These are phyloP conservation scores for Myiozetetes cayanensis DNA, from an alignment of 2,113 vertebrate species.

Conservation along the genomic window DNA sequence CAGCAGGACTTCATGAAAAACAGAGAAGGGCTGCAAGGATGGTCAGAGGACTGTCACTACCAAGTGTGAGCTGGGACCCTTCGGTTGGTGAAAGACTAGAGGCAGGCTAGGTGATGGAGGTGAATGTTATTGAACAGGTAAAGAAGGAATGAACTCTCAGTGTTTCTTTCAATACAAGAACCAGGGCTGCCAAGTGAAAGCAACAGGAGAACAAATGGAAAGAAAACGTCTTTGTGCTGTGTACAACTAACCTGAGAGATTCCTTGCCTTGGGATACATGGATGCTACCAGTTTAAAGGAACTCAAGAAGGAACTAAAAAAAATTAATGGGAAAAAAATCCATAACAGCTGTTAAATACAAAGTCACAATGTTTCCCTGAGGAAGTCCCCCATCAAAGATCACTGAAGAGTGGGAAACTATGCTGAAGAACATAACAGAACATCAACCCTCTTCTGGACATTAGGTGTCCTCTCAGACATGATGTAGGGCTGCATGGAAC, in stretches of 20 bases:
- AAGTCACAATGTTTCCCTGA: neutral
- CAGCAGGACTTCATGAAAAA: neutral
- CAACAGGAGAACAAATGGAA: neutral
- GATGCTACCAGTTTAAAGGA: neutral
- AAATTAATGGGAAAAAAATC: neutral
- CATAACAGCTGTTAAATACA: neutral
- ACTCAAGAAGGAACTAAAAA: neutral
- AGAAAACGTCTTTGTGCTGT: neutral
- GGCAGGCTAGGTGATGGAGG: neutral
- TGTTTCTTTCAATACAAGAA: neutral
- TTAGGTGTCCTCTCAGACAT: neutral
- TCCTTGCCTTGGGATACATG: neutral
- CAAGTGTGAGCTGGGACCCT: neutral
- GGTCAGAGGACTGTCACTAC: neutral
- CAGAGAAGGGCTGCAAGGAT: neutral
- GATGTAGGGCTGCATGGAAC: fast-evolving
- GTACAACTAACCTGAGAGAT: neutral
- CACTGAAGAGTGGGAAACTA: neutral
- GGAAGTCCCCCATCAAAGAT: neutral
- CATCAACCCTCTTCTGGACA: neutral
- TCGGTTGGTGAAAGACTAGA: neutral
- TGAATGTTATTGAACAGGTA: neutral
- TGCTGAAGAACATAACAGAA: neutral
- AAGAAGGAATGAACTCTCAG: neutral
- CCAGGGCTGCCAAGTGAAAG: neutral